Evolutionary conservation across 2,888 invertebrate species (phyloP), one percentile per base, ranked within the genome.

Genomic region (Linnaemya vulpina): DNA sequence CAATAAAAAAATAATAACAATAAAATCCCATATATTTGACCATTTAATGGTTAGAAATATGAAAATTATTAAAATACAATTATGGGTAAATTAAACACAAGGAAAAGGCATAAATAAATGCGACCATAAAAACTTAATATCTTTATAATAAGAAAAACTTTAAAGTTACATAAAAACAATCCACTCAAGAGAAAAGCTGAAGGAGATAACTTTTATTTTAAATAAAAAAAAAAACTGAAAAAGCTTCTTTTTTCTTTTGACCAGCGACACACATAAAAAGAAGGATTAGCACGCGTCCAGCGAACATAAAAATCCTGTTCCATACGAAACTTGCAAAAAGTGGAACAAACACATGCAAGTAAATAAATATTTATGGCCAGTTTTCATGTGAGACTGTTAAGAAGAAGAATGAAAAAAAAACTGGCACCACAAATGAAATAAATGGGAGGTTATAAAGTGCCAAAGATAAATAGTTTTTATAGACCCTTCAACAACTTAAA

Each of bases 391-490:
- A 10, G 40, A 40, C 11, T 40, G 10, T 40, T 9, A 40, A 40
- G 40, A 55, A 22, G 1, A 30, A n/a, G 20, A 30, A 46, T 15
- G 13, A 35, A 43, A 43, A 25, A 20, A 43, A 9, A 22, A 46
- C 43, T 22, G 17, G 25, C 46, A 40, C 38, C 63, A 78, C 22
- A 71, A 43, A 75, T 62, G 75, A 68, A 58, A 68, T 58, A 78
- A 74, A 74, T 81, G 77, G 53, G 71, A 74, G 81, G 85, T 78
- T 78, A 60, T 85, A 85, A 85, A 85, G 70, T 78, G 70, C 82
- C 43, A 81, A 75, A 82, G 78, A 82, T 85, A 85, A 85, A 85
- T 75, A 85, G 78, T 82, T 85, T 76, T 85, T 84, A 85, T 85
- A 58, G 77, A 78, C 82, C 46, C 78, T 85, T 85, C 75, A 85